Percentiles rank a stretch among this genome's conserved stretches.
Conservation (phyloP, 1,140 invertebrate genomes). For the Drosophila serrata region DNA sequence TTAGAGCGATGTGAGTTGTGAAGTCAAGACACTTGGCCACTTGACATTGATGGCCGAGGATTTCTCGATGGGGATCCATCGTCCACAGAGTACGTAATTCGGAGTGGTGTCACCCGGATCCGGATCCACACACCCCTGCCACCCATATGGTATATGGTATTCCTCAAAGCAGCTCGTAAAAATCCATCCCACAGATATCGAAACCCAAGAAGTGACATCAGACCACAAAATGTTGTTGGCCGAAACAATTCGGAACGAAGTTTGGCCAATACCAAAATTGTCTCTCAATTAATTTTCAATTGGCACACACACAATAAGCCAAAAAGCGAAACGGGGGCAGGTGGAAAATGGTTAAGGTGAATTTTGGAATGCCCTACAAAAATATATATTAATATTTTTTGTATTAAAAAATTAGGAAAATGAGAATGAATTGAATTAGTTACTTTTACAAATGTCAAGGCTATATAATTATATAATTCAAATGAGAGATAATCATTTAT, state of each 20-base stretch:
- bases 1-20: conserved; percentile 45
- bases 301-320: conserved; percentile 62
- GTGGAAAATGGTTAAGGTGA: conserved; percentile 1
- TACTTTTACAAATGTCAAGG: background rate
- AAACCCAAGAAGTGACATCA: conserved; percentile 62
- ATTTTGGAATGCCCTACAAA: conserved; percentile 25
- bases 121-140: background rate
- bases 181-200: conserved; percentile 33
- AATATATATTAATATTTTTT: background rate
- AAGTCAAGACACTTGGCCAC: conserved; percentile 47
- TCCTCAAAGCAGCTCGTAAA: conserved; percentile 38
- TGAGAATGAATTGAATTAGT: background rate
- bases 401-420: background rate
- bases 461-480: background rate
- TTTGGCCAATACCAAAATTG: conserved; percentile 60
- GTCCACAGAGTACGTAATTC: background rate
- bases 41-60: conserved; percentile 68
- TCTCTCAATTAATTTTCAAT: conserved; percentile 73
- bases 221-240: conserved; percentile 52
- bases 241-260: conserved; percentile 21
- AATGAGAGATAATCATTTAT: background rate
- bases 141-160: background rate
- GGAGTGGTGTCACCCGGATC: conserved; percentile 54
- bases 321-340: conserved; percentile 33
- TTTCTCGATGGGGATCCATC: conserved; percentile 9